Base-by-base conservation (phyloP, 1,140 invertebrate genomes). In the Druon quercuslanigerum region DNA sequence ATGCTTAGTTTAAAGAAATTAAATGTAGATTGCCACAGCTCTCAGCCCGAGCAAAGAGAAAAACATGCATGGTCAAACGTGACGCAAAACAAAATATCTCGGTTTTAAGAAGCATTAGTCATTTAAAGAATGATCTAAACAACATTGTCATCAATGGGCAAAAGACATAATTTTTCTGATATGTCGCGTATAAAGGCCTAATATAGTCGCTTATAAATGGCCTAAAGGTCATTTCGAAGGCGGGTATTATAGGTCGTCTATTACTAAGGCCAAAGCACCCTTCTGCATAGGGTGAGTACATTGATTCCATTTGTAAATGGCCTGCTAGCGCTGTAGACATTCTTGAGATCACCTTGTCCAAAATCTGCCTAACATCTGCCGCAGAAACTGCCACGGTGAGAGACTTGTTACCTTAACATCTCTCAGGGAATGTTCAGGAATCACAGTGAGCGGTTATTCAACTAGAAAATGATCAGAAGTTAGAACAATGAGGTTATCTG, bases 391-490 rank as follows among this genome's bases (percentile, higher is more conserved):
- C 78, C 75, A 79, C 0, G 74, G 51, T 0, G 74, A 76, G 0
- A 80, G 13, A 3, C 56, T 25, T 11, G 50, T 66, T 0, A 51
- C 33, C 1, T 74, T 51, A 0, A 76, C 0, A 13, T 76, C 17
- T 0, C 33, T 1, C 3, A 82, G 1, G 0, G 71, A 72, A 7
- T 80, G 80, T 11, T 80, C 77, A 1, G 80, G 75, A 25, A 77
- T 13, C 9, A 60, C 40, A 17, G 9, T 71, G 5, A 75, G 20
- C 3, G 66, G n/a, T 51, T 25, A n/a, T 11, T 72, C 79, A 33
- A 77, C 73, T 0, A 81, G 17, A 54, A 81, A 81, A 50, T 81
- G 74, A 13, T 57, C 79, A 50, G 79, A 74, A n/a, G 79, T 81
- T 0, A 74, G 16, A 13, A 50, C 20, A 71, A 14, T 4, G 40